phyloP scores from a whole-genome alignment of 2,113 vertebrate genomes.

The Ptychochromis oligacanthus region DNA sequence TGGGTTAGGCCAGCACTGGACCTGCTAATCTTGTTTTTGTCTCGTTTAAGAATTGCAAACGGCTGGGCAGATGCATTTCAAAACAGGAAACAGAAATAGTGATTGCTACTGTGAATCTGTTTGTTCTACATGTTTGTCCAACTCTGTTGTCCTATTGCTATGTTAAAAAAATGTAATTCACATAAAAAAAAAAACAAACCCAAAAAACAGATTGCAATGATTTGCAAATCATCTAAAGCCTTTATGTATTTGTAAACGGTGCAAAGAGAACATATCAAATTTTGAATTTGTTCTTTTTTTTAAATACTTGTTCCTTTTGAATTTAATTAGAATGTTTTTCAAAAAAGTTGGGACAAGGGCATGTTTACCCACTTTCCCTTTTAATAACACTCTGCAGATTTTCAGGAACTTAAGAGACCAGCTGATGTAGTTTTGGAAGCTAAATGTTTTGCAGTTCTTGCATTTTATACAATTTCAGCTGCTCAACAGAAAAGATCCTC shows the following conservation, averaged over 20 bases:
- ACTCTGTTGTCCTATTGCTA: no score
- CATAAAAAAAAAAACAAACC: no score
- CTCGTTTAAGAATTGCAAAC: not conserved
- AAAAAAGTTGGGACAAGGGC: not conserved
- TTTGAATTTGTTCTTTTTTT: not conserved
- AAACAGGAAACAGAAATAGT: not conserved
- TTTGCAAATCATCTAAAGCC: no score
- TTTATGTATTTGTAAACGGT: no score
- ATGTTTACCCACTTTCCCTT: not conserved
- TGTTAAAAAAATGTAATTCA: no score
- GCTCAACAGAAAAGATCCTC: not conserved
- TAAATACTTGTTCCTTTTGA: no score
- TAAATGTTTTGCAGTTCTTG: not conserved
- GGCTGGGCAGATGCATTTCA: not conserved
- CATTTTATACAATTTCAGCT: not conserved
- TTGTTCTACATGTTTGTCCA: not conserved
- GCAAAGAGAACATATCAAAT: no score
- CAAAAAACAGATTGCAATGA: no score
- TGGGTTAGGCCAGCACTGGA: constrained; percentile 35
- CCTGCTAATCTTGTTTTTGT: constrained; percentile 16
- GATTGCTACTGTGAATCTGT: not conserved
- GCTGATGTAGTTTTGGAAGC: not conserved
- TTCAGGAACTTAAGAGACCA: not conserved
- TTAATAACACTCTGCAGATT: not conserved
- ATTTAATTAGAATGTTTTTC: no score